phyloP scores from a whole-genome alignment of 2,113 vertebrate genomes.

The Pseudorectes ferrugineus region DNA sequence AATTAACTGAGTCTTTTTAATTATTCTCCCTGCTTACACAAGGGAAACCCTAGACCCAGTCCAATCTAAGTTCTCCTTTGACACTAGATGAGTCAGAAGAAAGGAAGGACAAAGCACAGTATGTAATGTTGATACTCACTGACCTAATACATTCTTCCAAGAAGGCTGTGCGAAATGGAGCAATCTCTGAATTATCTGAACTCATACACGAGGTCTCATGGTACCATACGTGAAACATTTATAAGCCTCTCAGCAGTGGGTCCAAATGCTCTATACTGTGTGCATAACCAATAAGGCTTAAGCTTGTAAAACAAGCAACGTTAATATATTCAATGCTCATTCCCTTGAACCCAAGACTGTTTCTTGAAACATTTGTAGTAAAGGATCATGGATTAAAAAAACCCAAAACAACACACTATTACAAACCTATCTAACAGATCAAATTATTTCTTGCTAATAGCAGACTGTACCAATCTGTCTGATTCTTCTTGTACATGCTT shows the following conservation, averaged over 20 bases:
- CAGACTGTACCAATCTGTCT: neutral
- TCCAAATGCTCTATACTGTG: neutral
- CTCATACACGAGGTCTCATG: neutral
- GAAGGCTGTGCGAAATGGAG: neutral
- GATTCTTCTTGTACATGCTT: neutral
- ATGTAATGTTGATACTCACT: neutral
- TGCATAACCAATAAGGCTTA: neutral
- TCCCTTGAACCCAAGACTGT: neutral
- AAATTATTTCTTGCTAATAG: neutral
- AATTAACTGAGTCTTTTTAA: slow-evolving; percentile 49
- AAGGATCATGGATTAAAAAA: neutral
- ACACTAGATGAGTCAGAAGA: slow-evolving; percentile 21
- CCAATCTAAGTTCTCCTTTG: slow-evolving; percentile 46
- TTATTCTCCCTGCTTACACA: slow-evolving; percentile 47
- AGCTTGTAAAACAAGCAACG: neutral
- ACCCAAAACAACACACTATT: neutral
- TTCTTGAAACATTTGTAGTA: neutral
- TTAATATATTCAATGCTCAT: neutral
- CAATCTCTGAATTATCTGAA: slow-evolving; percentile 17
- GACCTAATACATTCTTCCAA: neutral
- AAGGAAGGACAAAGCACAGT: slow-evolving; percentile 34
- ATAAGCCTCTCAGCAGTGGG: neutral
- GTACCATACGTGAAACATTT: neutral
- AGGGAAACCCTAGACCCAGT: slow-evolving; percentile 44
- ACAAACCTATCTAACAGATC: neutral